Base-by-base conservation (phyloP, 2,888 invertebrate species). In the Beris chalybata region DNA sequence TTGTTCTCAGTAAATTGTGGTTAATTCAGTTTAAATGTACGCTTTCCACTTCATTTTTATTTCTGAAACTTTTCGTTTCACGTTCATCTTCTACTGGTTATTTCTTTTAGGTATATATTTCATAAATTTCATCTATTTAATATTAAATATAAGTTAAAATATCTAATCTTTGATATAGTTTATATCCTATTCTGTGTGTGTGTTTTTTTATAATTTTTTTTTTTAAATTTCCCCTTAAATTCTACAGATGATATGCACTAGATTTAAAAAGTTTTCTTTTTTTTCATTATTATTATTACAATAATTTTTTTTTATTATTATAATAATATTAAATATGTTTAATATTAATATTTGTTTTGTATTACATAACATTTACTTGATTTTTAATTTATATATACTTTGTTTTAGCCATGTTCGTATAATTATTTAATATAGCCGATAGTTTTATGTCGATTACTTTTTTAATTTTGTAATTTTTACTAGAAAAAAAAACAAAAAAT, bases 231-330 rank as follows among this genome's bases (percentile, higher is more conserved):
- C 50, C 22, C 15, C 61, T 52, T 61, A 52, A n/a, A 31, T 61
- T 38, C 61, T 61, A 52, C 30, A 50, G 15, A 22, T 61, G 61
- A 61, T 61, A 61, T 61, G 61, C 30, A 61, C 61, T 61, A 61
- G 48, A 48, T 50, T 50, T 38, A 7, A 38, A 7, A 38, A 7
- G 5, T 52, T 59, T 50, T 61, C 15, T 38, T 61, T 2, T 32
- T 43, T 38, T 56, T 54, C 54, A n/a, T n/a, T 11, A 15, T 22
- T 53, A 57, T n/a, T 29, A 15, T 45, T 45, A 45, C 29, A 6
- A 48, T 50, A 31, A 59, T 22, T 43, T 29, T 58, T 29, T 29
- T 29, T 12, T 45, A 30, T 58, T 47, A 45, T 29, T n/a, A 22
- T 45, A 58, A 45, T 58, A 7, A 29, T 45, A 29, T 58, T 58